A percentile compares a stretch with the other conserved stretches of the same genome.
phyloP scores from a whole-genome alignment of 2,888 invertebrate genomes.

The Seira ritae region DNA sequence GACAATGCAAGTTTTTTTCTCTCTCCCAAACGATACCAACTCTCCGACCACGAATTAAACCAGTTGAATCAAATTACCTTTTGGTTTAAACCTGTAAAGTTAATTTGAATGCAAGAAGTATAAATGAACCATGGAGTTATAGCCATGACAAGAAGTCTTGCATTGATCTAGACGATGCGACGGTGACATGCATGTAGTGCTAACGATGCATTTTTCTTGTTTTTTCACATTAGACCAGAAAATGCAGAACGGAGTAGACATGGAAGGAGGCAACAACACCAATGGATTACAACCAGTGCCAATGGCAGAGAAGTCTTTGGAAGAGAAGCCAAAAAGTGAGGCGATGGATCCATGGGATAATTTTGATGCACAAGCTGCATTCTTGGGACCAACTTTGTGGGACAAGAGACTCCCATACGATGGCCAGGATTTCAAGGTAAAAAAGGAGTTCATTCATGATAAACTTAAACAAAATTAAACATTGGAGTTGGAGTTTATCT shows the following conservation, averaged over 20 bases:
- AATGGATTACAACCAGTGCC: slow-evolving; percentile 19
- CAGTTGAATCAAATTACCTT: no score
- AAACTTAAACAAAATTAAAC: background rate
- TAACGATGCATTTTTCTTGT: background rate
- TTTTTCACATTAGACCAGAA: slow-evolving; percentile 40
- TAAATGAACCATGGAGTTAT: no score
- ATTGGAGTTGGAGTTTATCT: no score
- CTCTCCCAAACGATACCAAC: no score
- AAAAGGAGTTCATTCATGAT: background rate
- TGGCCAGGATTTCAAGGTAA: slow-evolving; percentile 93
- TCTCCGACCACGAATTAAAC: no score
- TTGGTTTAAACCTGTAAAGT: no score
- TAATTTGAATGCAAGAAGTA: no score
- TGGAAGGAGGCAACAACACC: background rate
- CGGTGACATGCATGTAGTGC: no score
- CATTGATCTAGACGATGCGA: no score
- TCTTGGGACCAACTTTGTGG: slow-evolving; percentile 97
- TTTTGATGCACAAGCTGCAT: slow-evolving; percentile 95
- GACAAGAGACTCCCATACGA: slow-evolving; percentile 94
- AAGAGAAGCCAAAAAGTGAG: slow-evolving; percentile 68
- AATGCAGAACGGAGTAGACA: slow-evolving; percentile 42
- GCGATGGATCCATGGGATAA: slow-evolving; percentile 76
- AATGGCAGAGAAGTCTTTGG: slow-evolving; percentile 51
- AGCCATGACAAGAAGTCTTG: no score
- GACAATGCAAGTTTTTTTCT: no score